These are phyloP conservation scores for Leucophenga maculata DNA, from an alignment of 2,888 invertebrate species.

Conservation along the genomic window DNA sequence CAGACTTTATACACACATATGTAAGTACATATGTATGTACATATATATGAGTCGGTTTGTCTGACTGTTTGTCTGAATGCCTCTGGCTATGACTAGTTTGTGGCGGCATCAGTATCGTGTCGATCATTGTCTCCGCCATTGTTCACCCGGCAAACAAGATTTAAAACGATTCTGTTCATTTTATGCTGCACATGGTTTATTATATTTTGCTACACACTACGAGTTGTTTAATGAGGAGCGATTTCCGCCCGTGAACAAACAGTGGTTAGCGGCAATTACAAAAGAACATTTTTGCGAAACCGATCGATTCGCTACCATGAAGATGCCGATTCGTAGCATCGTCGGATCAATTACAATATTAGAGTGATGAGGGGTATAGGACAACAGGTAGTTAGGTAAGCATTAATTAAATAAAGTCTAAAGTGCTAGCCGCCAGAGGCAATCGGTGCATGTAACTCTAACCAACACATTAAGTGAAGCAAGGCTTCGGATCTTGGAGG, in stretches of 20 bases:
- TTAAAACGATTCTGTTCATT: constrained; percentile 58
- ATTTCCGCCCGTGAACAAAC: constrained; percentile 21
- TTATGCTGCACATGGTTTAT: constrained; percentile 48
- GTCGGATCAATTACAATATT: constrained; percentile 28
- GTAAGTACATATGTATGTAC: no score
- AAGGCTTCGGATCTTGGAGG: no score
- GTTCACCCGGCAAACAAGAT: constrained; percentile 43
- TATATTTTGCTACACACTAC: constrained; percentile 4
- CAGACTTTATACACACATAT: no score
- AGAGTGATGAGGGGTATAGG: no score
- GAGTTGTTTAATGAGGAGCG: constrained; percentile 15
- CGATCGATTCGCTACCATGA: background rate
- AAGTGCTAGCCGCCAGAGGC: no score
- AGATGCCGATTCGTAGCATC: background rate
- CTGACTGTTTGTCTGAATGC: constrained; percentile 25
- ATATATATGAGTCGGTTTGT: background rate
- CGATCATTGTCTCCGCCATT: constrained; percentile 22
- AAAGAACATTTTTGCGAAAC: background rate
- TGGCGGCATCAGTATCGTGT: constrained; percentile 35
- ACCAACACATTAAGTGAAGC: no score
- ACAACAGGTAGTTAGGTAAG: no score
- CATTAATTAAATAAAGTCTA: no score
- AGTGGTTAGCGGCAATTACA: constrained; percentile 4
- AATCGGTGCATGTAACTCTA: no score
- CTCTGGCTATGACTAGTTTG: constrained; percentile 42